phyloP scores from a whole-genome alignment of 2,797 vertebrate species.

The Sebastes goodei region DNA sequence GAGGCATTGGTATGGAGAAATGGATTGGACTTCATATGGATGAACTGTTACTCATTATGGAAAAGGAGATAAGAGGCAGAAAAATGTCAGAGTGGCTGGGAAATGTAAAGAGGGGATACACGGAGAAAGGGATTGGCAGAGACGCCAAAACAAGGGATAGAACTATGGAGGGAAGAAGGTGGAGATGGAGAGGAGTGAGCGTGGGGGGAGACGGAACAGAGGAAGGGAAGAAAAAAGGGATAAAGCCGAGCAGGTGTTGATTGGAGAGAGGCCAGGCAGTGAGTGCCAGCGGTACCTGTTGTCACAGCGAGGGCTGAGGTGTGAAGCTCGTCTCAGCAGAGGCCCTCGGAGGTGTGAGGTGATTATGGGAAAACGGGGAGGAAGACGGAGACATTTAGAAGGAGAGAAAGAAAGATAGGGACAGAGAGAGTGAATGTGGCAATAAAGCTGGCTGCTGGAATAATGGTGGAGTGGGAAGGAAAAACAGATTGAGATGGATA shows the following conservation, averaged over 20 bases:
- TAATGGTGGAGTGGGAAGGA: conserved; percentile 67
- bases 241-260: conserved; percentile 80
- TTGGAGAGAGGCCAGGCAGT: conserved; percentile 77
- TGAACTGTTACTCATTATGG: conserved; percentile 9
- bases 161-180: conserved; percentile 24
- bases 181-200: conserved; percentile 2
- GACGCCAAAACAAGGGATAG: conserved; percentile 27
- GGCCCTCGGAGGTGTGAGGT: conserved; percentile 81
- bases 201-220: conserved; percentile 34
- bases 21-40: conserved; percentile 28
- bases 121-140: background rate
- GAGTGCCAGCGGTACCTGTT: conserved; percentile 81
- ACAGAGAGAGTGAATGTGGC: conserved; percentile 68
- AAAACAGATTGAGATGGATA: conserved; percentile 68
- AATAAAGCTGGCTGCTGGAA: conserved; percentile 69
- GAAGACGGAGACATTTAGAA: conserved; percentile 75
- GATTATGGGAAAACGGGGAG: conserved; percentile 79
- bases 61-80: conserved; percentile 17
- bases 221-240: conserved; percentile 53
- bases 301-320: conserved; percentile 76
- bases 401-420: conserved; percentile 55
- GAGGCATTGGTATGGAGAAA: conserved; percentile 32
- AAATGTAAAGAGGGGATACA: conserved; percentile 4
- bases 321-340: conserved; percentile 77
- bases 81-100: conserved; percentile 7